These are phyloP conservation scores for Pelecanus crispus DNA, from an alignment of 2,113 vertebrate species.

Conservation along the genomic window DNA sequence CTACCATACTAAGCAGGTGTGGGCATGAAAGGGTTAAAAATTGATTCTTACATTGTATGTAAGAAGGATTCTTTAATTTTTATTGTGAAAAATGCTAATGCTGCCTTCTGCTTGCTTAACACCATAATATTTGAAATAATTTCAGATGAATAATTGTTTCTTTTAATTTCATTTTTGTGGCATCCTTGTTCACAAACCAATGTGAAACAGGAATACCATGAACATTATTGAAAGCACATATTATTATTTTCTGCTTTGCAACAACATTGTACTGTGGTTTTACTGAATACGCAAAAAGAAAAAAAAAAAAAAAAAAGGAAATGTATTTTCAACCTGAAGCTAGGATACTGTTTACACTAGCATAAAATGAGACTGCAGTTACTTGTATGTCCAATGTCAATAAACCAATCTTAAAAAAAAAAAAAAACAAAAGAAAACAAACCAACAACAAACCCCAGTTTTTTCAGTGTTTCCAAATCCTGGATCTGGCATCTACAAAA, in stretches of 20 bases:
- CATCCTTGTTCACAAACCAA: neutral
- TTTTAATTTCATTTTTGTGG: neutral
- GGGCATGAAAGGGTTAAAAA: neutral
- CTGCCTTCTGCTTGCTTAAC: neutral
- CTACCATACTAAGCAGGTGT: neutral
- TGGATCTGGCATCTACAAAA: neutral
- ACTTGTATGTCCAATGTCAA: neutral
- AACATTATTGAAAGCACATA: neutral
- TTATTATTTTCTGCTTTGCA: neutral
- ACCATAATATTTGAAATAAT: neutral
- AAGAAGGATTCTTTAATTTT: neutral
- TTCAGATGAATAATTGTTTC: neutral
- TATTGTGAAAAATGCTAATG: neutral
- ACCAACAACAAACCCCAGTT: neutral
- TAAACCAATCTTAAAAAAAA: neutral
- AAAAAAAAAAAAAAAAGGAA: neutral
- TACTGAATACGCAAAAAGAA: neutral
- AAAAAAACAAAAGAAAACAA: neutral
- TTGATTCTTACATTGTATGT: neutral
- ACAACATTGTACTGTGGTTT: neutral
- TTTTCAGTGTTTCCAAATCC: neutral
- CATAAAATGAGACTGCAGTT: neutral
- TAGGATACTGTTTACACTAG: neutral
- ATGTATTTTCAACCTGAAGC: neutral
- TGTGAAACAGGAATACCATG: neutral